Conservation (phyloP, 2,113 vertebrate species). For the Eupsittula cactorum region DNA sequence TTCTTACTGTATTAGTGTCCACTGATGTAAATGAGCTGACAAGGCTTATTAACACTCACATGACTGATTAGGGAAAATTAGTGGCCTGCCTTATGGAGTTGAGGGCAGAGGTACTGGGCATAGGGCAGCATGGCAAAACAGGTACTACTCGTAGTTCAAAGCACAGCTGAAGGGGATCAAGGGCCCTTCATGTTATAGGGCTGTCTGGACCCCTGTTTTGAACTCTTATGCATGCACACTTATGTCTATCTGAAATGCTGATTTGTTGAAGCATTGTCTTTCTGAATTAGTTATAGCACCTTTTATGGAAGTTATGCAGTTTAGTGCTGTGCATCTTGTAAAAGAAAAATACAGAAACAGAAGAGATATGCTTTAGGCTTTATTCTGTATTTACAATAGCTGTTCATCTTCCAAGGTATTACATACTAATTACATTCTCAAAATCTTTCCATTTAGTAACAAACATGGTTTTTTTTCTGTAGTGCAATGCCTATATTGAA, state of each 20-base stretch:
- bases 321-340: neutral
- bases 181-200: neutral
- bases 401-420: constrained; percentile 14
- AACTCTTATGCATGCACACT: neutral
- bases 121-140: neutral
- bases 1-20: neutral
- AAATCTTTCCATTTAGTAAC: constrained; percentile 46
- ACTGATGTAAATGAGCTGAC: constrained; percentile 11
- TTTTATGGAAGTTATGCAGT: neutral
- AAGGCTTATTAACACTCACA: neutral
- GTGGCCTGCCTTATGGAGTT: neutral
- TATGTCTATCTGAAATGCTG: neutral
- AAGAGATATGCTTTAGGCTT: constrained; percentile 2
- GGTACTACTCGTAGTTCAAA: neutral
- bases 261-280: neutral
- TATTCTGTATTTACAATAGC: constrained; percentile 21
- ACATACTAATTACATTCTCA: constrained; percentile 13
- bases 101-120: neutral
- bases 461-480: neutral
- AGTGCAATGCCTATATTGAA: neutral
- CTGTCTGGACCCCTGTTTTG: neutral
- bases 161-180: neutral
- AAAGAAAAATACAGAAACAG: neutral
- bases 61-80: neutral
- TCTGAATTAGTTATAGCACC: neutral